Percentiles rank a stretch among this genome's conserved stretches.
These are phyloP conservation scores for Bombycilla garrulus DNA, from an alignment of 2,113 vertebrate genomes.

Conservation along the genomic window DNA sequence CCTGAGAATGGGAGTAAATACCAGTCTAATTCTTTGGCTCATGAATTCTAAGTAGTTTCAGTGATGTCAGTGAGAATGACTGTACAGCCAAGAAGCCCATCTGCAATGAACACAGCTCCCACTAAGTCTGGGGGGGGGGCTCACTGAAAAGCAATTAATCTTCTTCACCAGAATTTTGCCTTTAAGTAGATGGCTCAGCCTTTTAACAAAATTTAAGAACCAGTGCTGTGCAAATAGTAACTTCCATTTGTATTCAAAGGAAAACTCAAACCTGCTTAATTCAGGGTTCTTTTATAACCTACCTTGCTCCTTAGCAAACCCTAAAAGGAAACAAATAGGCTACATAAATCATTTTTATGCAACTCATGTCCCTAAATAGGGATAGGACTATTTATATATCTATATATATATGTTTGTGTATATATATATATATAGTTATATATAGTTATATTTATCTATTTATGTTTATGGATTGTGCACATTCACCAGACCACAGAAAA, in stretches of 20 bases:
- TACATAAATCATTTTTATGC: background rate
- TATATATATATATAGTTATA: background rate
- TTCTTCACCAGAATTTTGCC: background rate
- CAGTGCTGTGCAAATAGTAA: background rate
- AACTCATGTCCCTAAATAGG: background rate
- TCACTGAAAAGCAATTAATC: background rate
- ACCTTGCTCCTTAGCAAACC: background rate
- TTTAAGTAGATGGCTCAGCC: background rate
- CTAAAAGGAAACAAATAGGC: background rate
- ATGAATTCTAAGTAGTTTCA: background rate
- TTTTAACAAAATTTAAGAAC: background rate
- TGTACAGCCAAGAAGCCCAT: background rate
- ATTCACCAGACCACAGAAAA: background rate
- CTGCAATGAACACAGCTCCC: background rate
- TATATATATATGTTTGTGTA: accelerated
- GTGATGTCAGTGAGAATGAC: background rate
- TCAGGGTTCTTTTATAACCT: background rate
- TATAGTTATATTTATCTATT: background rate
- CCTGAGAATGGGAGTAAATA: background rate
- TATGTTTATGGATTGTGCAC: background rate
- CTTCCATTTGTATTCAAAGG: background rate
- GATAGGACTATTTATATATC: background rate
- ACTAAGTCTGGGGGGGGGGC: background rate
- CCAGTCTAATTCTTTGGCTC: background rate
- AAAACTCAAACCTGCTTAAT: background rate